Percentiles rank a stretch among this genome's conserved stretches.
Conservation (phyloP, 2,888 invertebrate species). For the Drosophila helvetica region DNA sequence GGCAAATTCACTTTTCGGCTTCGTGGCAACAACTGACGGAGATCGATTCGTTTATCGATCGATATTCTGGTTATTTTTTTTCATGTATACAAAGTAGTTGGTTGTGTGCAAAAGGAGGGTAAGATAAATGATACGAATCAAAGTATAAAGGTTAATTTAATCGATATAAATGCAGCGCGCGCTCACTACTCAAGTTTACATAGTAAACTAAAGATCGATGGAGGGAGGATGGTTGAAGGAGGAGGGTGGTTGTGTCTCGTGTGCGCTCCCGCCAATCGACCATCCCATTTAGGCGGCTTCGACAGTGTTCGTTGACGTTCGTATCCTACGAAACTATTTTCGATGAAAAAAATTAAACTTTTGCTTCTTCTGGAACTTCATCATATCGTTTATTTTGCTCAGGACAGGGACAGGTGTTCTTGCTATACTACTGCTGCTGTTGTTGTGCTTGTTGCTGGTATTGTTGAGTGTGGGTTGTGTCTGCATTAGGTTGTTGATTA, state of each 20-base stretch:
- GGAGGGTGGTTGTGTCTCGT: conserved; percentile 34
- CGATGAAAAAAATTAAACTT: conserved; percentile 92
- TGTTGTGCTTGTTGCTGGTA: conserved; percentile 54
- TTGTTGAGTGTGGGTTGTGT: conserved; percentile 51
- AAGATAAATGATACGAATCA: conserved; percentile 77
- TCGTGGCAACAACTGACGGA: too few relatives aligned
- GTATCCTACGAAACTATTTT: conserved; percentile 96
- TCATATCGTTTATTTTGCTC: conserved; percentile 82
- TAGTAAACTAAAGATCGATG: conserved; percentile 72
- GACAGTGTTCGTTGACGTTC: conserved; percentile 71
- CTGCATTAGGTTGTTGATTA: conserved; percentile 38
- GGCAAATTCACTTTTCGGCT: too few relatives aligned
- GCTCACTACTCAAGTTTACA: conserved; percentile 61
- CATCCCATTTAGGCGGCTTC: conserved; percentile 61
- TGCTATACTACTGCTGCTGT: conserved; percentile 65
- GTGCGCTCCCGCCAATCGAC: conserved; percentile 49
- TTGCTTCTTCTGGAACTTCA: conserved; percentile 83
- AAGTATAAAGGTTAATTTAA: conserved; percentile 72
- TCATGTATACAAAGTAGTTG: conserved; percentile 74
- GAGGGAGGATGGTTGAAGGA: conserved; percentile 53
- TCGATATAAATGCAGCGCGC: conserved; percentile 72
- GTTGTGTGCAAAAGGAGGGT: conserved; percentile 64
- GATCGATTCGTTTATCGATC: too few relatives aligned
- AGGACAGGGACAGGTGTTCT: conserved; percentile 70
- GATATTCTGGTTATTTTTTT: conserved; percentile 72